Evolutionary conservation across 1,140 invertebrate genomes (phyloP).

Genomic region (Procambarus clarkii): DNA sequence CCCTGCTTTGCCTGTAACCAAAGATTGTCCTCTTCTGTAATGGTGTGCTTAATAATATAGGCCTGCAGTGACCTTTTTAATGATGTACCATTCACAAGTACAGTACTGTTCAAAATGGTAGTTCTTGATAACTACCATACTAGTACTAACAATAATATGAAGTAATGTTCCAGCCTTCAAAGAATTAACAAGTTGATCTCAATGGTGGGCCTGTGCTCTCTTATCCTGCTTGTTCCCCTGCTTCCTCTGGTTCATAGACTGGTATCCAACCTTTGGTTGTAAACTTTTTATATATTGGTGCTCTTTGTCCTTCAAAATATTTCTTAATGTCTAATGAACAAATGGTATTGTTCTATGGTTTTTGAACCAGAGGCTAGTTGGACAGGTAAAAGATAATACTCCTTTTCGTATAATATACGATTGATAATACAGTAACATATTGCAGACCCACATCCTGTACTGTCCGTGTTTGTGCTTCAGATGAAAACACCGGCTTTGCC

Average conservation of each 20-base stretch:
- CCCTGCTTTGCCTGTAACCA: constrained; percentile 66
- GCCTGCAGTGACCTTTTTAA: constrained; percentile 21
- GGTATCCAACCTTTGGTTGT: neutral
- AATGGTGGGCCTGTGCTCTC: constrained; percentile 42
- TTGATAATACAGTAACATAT: constrained; percentile 55
- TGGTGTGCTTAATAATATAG: constrained; percentile 55
- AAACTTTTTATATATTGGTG: constrained; percentile 36
- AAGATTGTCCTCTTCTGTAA: constrained; percentile 61
- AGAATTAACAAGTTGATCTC: constrained; percentile 30
- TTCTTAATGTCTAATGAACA: neutral
- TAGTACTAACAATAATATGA: constrained; percentile 16
- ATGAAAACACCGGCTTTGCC: constrained; percentile 40
- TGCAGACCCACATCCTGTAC: constrained; percentile 21
- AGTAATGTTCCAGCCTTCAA: constrained; percentile 20
- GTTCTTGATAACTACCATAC: constrained; percentile 20
- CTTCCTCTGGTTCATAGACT: constrained; percentile 30
- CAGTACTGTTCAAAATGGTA: constrained; percentile 39
- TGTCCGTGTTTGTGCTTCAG: constrained; percentile 59
- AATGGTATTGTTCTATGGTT: neutral
- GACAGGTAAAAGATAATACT: constrained; percentile 38
- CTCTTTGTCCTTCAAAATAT: constrained; percentile 26
- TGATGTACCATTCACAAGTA: constrained; percentile 29
- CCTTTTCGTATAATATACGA: constrained; percentile 55
- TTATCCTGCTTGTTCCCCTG: constrained; percentile 10
- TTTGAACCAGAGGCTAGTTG: constrained; percentile 18